Evolutionary conservation across 2,888 invertebrate genomes (phyloP).

Genomic region (Caenorhabditis virilis): DNA sequence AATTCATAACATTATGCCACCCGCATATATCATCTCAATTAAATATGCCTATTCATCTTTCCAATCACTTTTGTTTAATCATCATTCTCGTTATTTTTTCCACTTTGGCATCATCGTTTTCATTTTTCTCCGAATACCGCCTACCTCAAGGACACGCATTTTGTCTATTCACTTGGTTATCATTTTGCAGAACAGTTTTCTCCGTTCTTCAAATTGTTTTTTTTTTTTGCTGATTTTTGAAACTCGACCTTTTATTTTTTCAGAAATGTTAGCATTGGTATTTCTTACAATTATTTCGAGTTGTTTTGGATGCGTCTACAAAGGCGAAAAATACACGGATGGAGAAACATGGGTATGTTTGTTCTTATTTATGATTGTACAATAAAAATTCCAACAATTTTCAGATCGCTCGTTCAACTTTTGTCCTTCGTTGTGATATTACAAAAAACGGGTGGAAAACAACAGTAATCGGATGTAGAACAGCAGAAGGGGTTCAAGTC

Average conservation of each 20-base stretch:
- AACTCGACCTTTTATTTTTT: neutral
- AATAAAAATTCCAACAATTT: neutral
- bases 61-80: too few species aligned
- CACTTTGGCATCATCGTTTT: too few species aligned
- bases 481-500: conserved; percentile 42
- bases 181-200: too few species aligned
- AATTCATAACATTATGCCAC: too few species aligned
- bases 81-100: too few species aligned
- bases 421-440: conserved; percentile 50
- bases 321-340: conserved; percentile 43
- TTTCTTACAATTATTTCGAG: neutral
- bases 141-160: conserved; percentile 39
- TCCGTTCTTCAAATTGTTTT: too few species aligned
- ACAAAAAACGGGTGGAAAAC: conserved; percentile 48
- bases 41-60: too few species aligned
- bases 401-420: conserved; percentile 51
- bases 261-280: neutral
- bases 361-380: neutral
- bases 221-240: neutral
- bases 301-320: conserved; percentile 38
- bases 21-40: too few species aligned
- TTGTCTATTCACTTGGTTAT: too few species aligned
- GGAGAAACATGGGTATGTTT: conserved; percentile 52
- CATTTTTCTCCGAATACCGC: conserved; percentile 17
- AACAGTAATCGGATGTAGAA: conserved; percentile 46